phyloP scores from a whole-genome alignment of 2,113 vertebrate species.

The Crotalus helleri region DNA sequence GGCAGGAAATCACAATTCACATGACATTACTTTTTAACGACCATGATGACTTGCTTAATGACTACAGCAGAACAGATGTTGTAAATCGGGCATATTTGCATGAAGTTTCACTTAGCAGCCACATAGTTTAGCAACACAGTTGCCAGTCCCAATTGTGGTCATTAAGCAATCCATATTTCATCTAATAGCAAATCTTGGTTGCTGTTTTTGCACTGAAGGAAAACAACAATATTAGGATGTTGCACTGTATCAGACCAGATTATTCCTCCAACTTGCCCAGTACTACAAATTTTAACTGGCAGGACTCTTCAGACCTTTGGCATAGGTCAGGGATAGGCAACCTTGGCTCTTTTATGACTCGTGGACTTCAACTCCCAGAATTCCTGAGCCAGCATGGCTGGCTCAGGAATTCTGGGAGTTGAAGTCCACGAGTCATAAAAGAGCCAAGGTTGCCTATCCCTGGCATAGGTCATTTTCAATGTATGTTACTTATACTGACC shows the following conservation, averaged over 20 bases:
- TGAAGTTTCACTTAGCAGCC: not conserved
- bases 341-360: too few species aligned
- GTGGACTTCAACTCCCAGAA: too few species aligned
- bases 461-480: not conserved
- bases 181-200: too few species aligned
- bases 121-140: not conserved
- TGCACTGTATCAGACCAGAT: slow-evolving; percentile 34
- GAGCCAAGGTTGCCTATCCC: too few species aligned
- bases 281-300: not conserved
- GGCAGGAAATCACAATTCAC: not conserved
- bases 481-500: not conserved
- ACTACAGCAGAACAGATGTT: not conserved
- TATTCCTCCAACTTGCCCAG: slow-evolving; percentile 46
- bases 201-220: not conserved
- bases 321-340: too few species aligned
- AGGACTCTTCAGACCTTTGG: not conserved
- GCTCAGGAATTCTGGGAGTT: too few species aligned
- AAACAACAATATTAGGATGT: not conserved
- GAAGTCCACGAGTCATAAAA: too few species aligned
- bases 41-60: not conserved
- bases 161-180: not conserved
- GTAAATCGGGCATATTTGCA: not conserved
- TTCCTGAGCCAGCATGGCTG: too few species aligned
- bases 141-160: not conserved
- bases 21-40: not conserved